These are phyloP conservation scores for Musca vetustissima DNA, from an alignment of 1,140 invertebrate species.

Conservation along the genomic window DNA sequence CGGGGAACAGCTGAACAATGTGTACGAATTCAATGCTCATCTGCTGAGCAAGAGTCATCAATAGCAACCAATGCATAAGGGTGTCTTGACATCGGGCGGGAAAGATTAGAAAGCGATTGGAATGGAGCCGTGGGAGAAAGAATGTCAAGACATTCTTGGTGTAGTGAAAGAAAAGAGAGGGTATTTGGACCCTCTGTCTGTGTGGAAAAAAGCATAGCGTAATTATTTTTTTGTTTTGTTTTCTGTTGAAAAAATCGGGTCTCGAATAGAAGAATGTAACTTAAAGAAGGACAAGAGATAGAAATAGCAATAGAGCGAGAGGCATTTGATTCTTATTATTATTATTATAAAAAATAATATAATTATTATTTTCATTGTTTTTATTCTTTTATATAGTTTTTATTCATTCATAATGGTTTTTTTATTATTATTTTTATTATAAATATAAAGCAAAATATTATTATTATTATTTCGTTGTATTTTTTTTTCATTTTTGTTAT, in stretches of 20 bases:
- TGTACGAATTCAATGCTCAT: conserved; percentile 97
- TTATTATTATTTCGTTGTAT: background rate
- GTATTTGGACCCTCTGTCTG: background rate
- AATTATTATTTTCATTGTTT: no score
- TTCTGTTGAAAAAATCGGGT: background rate
- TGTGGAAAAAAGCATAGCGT: background rate
- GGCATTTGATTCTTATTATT: no score
- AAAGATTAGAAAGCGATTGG: no score
- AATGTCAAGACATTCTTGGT: no score
- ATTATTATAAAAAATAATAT: no score
- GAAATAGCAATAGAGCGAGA: no score
- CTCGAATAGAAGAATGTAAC: background rate
- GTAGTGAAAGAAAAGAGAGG: no score
- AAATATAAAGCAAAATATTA: no score
- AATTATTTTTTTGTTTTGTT: background rate
- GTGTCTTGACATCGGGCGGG: background rate
- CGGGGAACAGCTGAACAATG: conserved; percentile 87
- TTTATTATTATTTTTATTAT: no score
- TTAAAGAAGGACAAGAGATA: background rate
- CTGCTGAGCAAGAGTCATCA: conserved; percentile 90
- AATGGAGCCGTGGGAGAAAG: background rate
- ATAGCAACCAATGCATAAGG: conserved; percentile 57
- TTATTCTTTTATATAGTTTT: no score
- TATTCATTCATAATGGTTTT: no score
- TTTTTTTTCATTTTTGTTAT: background rate